Base-by-base conservation (phyloP, 1,140 invertebrate genomes). In the Drosophila equinoxialis region DNA sequence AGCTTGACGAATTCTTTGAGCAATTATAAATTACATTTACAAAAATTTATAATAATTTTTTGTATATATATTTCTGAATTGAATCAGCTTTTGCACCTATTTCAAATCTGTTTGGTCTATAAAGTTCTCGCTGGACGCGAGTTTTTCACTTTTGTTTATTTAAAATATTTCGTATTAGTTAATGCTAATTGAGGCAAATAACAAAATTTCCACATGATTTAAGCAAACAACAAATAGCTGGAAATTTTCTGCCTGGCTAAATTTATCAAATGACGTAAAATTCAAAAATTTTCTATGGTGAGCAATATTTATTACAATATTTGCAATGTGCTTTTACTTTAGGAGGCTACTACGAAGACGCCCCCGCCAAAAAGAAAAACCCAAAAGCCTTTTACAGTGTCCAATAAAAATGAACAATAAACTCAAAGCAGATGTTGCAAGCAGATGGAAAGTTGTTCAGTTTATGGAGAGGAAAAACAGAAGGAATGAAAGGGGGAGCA, bases 241-340 rank as follows among this genome's bases (percentile, higher is more conserved):
- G 84, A 89, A 65, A 68, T 69, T 69, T 71, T 71, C 63, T 80
- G 77, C 77, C 54, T 58, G 60, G 77, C 84, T 89, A 90, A 90
- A 90, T 89, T 73, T 89, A 89, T 65, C 64, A 84, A 67, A 89
- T 89, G 84, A 89, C 84, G 84, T 84, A 84, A 70, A 84, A 67
- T 80, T 54, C 71, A 80, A 71, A 77, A 71, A 79, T 72, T 68
- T 72, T 82, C 10, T 37, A 37, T 64, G 54, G 61, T 57, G 23
- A 45, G 60, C 69, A 80, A 84, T 80, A 87, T 87, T 89, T 89
- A 89, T 87, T 89, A 90, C 84, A 89, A 87, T 83, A 81, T 86
- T 66, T 79, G 85, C 83, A 80, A 69, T 51, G 45, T 51, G 45
- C 45, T 30, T 30, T 30, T 30, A 30, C 30, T 30, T 30, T 30